phyloP scores from a whole-genome alignment of 2,888 invertebrate species.

The Adelphocoris suturalis region DNA sequence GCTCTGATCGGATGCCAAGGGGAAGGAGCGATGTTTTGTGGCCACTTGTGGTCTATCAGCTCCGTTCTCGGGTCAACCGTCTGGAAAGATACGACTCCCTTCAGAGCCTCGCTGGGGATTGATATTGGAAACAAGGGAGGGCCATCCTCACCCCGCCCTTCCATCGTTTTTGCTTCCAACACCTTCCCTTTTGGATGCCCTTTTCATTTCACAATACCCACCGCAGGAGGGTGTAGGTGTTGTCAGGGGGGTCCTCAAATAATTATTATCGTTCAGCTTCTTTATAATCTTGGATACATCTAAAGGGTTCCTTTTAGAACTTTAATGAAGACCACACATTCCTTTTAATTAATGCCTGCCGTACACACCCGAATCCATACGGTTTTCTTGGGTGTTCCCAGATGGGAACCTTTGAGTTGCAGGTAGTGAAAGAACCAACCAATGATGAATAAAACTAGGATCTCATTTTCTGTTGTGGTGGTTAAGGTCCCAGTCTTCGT shows the following conservation, averaged over 20 bases:
- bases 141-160: not conserved
- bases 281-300: constrained; percentile 22
- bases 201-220: constrained; percentile 26
- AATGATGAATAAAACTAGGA: constrained; percentile 7
- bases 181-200: constrained; percentile 4
- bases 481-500: too few species aligned
- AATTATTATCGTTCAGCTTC: constrained; percentile 19
- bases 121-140: constrained; percentile 39
- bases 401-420: not conserved
- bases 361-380: not conserved
- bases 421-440: not conserved
- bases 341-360: constrained; percentile 24
- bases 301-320: not conserved
- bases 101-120: constrained; percentile 11
- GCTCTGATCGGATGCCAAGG: constrained; percentile 50
- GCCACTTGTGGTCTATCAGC: constrained; percentile 54
- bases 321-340: constrained; percentile 36
- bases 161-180: constrained; percentile 9
- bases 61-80: constrained; percentile 55
- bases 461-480: not conserved
- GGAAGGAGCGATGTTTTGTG: constrained; percentile 26
- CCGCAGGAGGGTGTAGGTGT: not conserved
- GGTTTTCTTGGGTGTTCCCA: constrained; percentile 16
- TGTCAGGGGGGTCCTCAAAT: constrained; percentile 16
- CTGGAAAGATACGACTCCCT: constrained; percentile 62